Evolutionary conservation across 2,113 vertebrate species (phyloP).

Genomic region (Glareola pratincola): DNA sequence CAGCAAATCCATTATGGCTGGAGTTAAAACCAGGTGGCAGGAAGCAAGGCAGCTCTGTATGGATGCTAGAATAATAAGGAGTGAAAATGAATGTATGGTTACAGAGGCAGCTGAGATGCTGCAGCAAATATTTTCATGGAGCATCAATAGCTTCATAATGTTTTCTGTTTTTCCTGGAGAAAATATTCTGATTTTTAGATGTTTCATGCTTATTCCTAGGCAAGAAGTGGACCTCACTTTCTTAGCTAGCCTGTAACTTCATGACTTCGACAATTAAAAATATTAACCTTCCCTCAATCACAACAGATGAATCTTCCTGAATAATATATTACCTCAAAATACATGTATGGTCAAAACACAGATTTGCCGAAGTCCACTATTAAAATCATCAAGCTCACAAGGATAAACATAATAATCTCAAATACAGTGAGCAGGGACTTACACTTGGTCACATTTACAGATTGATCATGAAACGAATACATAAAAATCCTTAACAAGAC

Average conservation of each 20-base stretch:
- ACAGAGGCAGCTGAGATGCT: not conserved
- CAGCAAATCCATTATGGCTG: not conserved
- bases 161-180: not conserved
- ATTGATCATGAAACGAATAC: not conserved
- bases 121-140: not conserved
- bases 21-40: not conserved
- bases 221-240: not conserved
- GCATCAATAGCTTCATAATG: not conserved
- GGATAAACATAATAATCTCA: not conserved
- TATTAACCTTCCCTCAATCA: rapidly evolving
- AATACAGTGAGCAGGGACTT: not conserved
- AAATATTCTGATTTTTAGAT: not conserved
- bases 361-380: not conserved
- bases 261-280: not conserved
- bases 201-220: not conserved
- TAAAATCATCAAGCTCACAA: not conserved
- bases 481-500: not conserved
- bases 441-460: not conserved
- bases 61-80: not conserved
- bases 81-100: not conserved
- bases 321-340: not conserved
- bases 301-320: not conserved
- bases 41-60: not conserved
- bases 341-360: not conserved
- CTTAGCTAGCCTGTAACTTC: not conserved